Conservation (phyloP, 2,888 invertebrate genomes). For the Linnaemya tessellans region DNA sequence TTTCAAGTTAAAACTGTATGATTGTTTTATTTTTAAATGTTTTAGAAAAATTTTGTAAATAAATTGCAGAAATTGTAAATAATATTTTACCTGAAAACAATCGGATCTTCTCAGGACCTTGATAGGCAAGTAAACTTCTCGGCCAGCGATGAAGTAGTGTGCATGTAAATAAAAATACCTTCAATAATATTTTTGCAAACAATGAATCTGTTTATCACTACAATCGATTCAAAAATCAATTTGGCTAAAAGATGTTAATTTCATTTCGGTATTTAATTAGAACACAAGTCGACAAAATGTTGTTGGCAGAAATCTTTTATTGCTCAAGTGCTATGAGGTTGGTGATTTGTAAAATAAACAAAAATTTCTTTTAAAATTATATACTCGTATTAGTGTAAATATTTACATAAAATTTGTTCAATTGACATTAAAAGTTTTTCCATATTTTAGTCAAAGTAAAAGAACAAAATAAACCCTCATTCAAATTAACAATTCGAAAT, state of each 20-base stretch:
- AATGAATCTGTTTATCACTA: neutral
- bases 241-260: neutral
- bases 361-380: slow-evolving; percentile 41
- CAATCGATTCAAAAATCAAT: neutral
- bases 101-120: too few species aligned
- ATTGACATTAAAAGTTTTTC: slow-evolving; percentile 66
- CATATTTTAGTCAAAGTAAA: slow-evolving; percentile 42
- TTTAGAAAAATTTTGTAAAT: too few species aligned
- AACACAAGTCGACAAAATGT: neutral
- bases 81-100: too few species aligned
- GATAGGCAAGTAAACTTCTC: too few species aligned
- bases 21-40: too few species aligned
- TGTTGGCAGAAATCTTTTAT: slow-evolving; percentile 19
- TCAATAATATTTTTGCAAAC: too few species aligned
- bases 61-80: too few species aligned
- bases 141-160: too few species aligned
- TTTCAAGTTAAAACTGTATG: too few species aligned
- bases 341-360: slow-evolving; percentile 35
- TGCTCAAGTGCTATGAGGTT: neutral
- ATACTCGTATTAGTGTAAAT: slow-evolving; percentile 54
- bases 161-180: too few species aligned
- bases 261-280: neutral
- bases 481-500: slow-evolving; percentile 70
- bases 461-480: slow-evolving; percentile 48
- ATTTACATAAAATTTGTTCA: slow-evolving; percentile 56